A percentile compares a stretch with the other conserved stretches of the same genome.
These are phyloP conservation scores for Enteromius fasciolatus DNA, from an alignment of 2,797 vertebrate species.

Conservation along the genomic window DNA sequence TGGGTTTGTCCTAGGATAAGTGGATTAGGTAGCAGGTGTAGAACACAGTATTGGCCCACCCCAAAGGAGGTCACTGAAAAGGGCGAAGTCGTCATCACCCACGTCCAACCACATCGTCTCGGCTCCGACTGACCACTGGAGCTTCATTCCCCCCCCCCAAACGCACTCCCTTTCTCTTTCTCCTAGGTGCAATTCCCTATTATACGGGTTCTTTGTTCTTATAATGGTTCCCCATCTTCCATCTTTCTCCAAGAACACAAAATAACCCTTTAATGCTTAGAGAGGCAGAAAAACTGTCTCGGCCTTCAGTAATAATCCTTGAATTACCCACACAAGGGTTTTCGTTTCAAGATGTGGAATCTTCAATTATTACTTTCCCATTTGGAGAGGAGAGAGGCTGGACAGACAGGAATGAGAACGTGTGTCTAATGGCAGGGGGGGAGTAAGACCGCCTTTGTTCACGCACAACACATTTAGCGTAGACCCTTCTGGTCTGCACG, in stretches of 20 bases:
- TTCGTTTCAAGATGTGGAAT: constrained; percentile 86
- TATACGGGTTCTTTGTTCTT: constrained; percentile 82
- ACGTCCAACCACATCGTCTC: constrained; percentile 6
- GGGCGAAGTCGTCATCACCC: constrained; percentile 42
- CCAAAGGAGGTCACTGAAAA: constrained; percentile 39
- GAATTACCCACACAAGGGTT: constrained; percentile 85
- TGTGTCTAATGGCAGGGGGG: constrained; percentile 74
- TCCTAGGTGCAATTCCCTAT: constrained; percentile 74
- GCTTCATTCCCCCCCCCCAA: not conserved
- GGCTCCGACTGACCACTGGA: constrained; percentile 56
- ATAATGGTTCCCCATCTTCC: constrained; percentile 83
- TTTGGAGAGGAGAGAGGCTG: constrained; percentile 72
- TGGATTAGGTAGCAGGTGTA: constrained; percentile 70
- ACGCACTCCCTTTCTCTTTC: constrained; percentile 7
- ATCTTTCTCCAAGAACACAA: constrained; percentile 82
- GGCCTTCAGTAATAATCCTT: constrained; percentile 83
- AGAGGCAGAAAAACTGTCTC: constrained; percentile 82
- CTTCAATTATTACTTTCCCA: constrained; percentile 85
- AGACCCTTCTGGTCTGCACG: constrained; percentile 33
- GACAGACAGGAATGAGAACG: constrained; percentile 55
- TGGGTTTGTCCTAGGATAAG: constrained; percentile 79
- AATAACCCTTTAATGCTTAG: constrained; percentile 87
- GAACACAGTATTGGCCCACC: constrained; percentile 53
- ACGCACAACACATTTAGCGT: constrained; percentile 59
- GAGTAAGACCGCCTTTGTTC: constrained; percentile 81